phyloP scores from a whole-genome alignment of 2,797 vertebrate genomes.

The Chrysolophus pictus region DNA sequence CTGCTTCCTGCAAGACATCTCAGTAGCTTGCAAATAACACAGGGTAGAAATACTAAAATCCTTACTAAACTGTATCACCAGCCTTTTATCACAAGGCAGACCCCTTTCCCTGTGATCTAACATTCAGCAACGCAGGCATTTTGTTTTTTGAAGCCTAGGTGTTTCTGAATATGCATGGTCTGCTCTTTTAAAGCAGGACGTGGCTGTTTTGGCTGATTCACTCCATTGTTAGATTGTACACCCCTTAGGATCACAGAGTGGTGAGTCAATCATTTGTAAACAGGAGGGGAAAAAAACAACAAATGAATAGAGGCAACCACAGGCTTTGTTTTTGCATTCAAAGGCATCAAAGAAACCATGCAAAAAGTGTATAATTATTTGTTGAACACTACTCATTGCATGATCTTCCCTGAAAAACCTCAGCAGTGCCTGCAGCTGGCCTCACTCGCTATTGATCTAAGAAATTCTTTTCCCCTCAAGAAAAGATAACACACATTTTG shows the following conservation, averaged over 20 bases:
- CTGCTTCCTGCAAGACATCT: not conserved
- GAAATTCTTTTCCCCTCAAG: not conserved
- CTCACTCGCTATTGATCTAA: not conserved
- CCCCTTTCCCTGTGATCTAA: not conserved
- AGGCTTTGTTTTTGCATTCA: constrained; percentile 39
- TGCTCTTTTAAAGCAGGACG: constrained; percentile 40
- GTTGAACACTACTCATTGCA: not conserved
- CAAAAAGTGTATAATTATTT: constrained; percentile 25
- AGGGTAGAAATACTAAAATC: not conserved
- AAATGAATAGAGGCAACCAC: constrained; percentile 34
- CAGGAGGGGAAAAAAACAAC: not conserved
- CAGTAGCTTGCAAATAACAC: not conserved
- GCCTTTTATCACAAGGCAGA: not conserved
- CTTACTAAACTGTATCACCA: not conserved
- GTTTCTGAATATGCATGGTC: constrained; percentile 22
- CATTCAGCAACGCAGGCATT: constrained; percentile 13
- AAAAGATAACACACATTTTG: not conserved
- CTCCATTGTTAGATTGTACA: constrained; percentile 43
- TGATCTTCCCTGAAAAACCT: not conserved
- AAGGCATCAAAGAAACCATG: constrained; percentile 17
- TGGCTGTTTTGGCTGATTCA: constrained; percentile 59
- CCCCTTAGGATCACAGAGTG: constrained; percentile 52
- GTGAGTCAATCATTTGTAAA: constrained; percentile 62
- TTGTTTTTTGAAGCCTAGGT: constrained; percentile 4
- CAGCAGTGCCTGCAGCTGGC: not conserved